Evolutionary conservation across 35 echinoderm and acorn worm species (phyloP), one percentile per base, ranked within the genome.

Genomic region (Holothuria glaberrima): DNA sequence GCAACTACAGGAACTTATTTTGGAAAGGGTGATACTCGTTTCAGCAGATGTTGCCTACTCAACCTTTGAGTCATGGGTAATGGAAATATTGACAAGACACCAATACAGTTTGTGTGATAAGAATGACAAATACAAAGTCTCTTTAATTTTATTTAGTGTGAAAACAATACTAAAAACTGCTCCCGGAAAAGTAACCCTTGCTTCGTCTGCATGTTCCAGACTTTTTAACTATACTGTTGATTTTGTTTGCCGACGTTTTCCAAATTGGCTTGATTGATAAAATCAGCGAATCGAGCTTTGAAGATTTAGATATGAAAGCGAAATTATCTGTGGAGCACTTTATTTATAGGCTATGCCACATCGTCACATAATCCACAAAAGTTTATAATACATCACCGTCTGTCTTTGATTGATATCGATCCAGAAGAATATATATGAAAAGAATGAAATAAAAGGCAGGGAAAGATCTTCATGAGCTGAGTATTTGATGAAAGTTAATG

Each of bases 91-190:
- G 19, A 78, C 35, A 6, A 26, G 25, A 25, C 35, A 78, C 21
- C 36, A 78, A 24, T 78, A 78, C 74, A 78, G 74, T 35, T 35
- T 78, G 44, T 41, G 26, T 12, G 74, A 78, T 50, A 78, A 78
- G 33, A 78, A 18, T 28, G 41, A 78, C 74, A 78, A 52, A 50
- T 78, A 78, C 22, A 78, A 78, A 48, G 74, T 78, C 6, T 48
- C 35, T 54, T 28, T 78, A 48, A 48, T 78, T 28, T 28, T 78
- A 48, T 26, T 78, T 22, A 48, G 38, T 78, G 74, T 78, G 1
- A 78, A 48, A n/a, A 25, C 27, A 52, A 48, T 48, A 22, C 21
- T 78, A 27, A 78, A 28, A 28, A 78, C 74, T 48, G 74, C 44
- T 48, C 44, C 21, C 6, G 27, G 50, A 48, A 41, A 78, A 48